These are phyloP conservation scores for Tetramorium alpestre DNA, from an alignment of 1,140 invertebrate genomes.

Conservation along the genomic window DNA sequence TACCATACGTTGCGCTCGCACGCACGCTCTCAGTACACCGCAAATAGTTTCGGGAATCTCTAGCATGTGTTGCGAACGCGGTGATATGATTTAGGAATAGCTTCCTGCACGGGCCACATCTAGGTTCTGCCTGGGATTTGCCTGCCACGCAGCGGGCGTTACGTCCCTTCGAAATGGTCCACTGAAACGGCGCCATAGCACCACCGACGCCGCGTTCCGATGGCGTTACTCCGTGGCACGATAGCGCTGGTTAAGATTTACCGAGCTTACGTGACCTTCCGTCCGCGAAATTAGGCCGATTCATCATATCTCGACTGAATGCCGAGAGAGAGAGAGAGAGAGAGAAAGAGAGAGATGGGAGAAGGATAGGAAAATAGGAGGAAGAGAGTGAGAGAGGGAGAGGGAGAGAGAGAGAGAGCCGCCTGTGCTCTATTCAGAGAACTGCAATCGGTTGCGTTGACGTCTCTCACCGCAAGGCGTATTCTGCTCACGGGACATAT, in stretches of 20 bases:
- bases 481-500: constrained; percentile 55
- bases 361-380: background rate
- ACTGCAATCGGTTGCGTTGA: constrained; percentile 53
- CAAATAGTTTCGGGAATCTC: constrained; percentile 78
- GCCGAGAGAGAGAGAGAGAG: constrained; percentile 31
- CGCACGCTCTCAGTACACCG: constrained; percentile 49
- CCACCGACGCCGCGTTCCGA: constrained; percentile 37
- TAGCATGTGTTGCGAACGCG: constrained; percentile 77
- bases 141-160: constrained; percentile 69
- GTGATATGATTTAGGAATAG: constrained; percentile 82
- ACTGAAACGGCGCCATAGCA: constrained; percentile 44
- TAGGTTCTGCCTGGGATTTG: constrained; percentile 61
- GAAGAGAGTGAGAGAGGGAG: background rate
- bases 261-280: constrained; percentile 79
- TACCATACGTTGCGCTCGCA: constrained; percentile 31
- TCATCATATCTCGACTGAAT: constrained; percentile 77
- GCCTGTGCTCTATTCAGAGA: constrained; percentile 56
- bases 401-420: background rate
- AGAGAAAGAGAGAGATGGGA: background rate
- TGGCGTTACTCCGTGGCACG: constrained; percentile 40
- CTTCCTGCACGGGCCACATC: constrained; percentile 61
- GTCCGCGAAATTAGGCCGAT: constrained; percentile 82
- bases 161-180: constrained; percentile 62
- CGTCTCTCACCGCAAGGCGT: constrained; percentile 35
- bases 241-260: constrained; percentile 77